A percentile compares a stretch with the other conserved stretches of the same genome.
Evolutionary conservation across 2,797 vertebrate species (phyloP).

Genomic region (Pangasius krempfi): DNA sequence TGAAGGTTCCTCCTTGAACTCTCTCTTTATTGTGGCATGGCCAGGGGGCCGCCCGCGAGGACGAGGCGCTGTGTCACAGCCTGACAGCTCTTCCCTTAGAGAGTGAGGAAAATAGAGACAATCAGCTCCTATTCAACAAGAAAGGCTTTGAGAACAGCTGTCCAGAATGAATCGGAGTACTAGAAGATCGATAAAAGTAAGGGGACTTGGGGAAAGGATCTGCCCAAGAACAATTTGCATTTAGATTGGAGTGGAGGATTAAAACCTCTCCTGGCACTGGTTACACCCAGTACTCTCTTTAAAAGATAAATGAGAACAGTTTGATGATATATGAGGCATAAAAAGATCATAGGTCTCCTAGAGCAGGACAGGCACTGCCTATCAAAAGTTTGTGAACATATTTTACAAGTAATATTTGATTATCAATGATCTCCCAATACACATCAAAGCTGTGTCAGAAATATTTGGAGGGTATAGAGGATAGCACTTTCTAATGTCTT

Average conservation of each 20-base stretch:
- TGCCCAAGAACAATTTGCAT: constrained; percentile 38
- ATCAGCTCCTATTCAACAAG: neutral
- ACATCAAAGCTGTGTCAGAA: neutral
- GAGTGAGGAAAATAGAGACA: neutral
- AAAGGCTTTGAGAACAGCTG: neutral
- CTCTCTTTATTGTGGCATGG: constrained; percentile 55
- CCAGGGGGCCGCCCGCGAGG: constrained; percentile 54
- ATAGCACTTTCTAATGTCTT: neutral
- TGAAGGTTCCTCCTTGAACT: constrained; percentile 51
- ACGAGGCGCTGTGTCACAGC: constrained; percentile 54
- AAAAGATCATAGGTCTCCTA: constrained; percentile 6
- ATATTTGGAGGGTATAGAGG: neutral
- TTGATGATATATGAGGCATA: constrained; percentile 9
- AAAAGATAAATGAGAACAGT: constrained; percentile 19
- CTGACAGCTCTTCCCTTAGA: constrained; percentile 54
- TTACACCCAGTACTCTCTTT: neutral
- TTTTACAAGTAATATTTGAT: neutral
- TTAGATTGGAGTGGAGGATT: constrained; percentile 42
- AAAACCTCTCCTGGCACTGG: constrained; percentile 13
- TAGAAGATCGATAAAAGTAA: neutral
- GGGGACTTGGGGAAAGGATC: neutral
- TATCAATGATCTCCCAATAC: neutral
- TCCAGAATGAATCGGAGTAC: neutral
- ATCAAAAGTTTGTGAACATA: constrained; percentile 1
- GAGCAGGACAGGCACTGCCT: neutral